Evolutionary conservation across 2,113 vertebrate species (phyloP).

Genomic region (Hippolais icterina): DNA sequence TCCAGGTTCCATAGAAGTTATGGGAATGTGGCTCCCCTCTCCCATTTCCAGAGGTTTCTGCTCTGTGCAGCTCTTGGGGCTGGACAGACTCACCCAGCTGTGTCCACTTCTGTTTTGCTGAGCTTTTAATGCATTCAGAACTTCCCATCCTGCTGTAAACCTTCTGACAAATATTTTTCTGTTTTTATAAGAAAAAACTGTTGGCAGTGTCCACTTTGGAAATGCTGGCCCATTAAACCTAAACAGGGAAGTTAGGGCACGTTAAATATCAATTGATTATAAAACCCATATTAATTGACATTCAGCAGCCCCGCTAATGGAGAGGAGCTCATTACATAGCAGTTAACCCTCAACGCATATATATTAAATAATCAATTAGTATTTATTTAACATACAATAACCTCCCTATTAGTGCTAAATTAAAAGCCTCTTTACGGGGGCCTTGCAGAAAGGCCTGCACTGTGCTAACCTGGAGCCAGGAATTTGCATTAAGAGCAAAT

Average conservation of each 20-base stretch:
- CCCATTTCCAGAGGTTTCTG: background rate
- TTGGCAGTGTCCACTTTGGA: background rate
- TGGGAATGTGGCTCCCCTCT: background rate
- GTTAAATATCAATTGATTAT: constrained; percentile 68
- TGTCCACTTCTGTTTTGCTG: background rate
- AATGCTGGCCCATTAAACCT: constrained; percentile 32
- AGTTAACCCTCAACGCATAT: constrained; percentile 63
- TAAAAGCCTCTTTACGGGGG: constrained; percentile 35
- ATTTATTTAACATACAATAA: constrained; percentile 74
- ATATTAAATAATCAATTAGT: constrained; percentile 74
- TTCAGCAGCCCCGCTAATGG: constrained; percentile 54
- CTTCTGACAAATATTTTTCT: background rate
- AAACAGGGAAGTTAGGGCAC: constrained; percentile 1
- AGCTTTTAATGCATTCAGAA: background rate
- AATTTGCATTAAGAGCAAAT: background rate
- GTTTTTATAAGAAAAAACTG: background rate
- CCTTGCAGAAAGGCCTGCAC: background rate
- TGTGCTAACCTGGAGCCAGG: background rate
- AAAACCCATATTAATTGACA: constrained; percentile 63
- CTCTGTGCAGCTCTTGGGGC: background rate
- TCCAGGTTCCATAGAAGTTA: background rate
- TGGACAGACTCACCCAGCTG: background rate
- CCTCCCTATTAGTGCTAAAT: constrained; percentile 55
- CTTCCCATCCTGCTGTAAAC: background rate
- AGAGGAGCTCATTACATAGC: constrained; percentile 63